Evolutionary conservation across 2,888 invertebrate species (phyloP), one percentile per base, ranked within the genome.

Genomic region (Eristalis intricaria): DNA sequence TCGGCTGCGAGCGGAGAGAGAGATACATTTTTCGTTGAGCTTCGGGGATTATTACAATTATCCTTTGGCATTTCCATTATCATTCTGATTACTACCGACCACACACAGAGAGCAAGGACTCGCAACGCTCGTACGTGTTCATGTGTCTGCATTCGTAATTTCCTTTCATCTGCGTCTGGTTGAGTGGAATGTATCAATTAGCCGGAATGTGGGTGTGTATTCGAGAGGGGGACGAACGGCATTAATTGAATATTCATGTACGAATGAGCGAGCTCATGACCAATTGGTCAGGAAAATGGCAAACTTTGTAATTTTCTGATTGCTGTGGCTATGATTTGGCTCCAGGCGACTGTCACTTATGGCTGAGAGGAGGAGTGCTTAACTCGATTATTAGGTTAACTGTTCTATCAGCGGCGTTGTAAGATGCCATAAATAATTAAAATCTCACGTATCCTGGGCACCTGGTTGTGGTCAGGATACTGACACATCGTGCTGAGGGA

Each of bases 41-140:
- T 65, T 68, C 56, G 61, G 35, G 77, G 71, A 84, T 65, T 73
- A 77, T 77, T 78, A 74, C 69, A 84, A 78, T 84, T 84, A 84
- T 84, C 83, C 77, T 74, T 77, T 78, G 69, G 78, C 83, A 78
- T 83, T 77, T 74, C 71, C 69, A 84, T 84, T 78, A 84, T 74
- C 60, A 68, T 77, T 73, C 58, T 83, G 83, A 77, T 83, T 77
- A 83, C 66, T 38, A 38, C 73, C 26, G 38, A 70, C 66, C 63
- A 13, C 56, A 66, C 26, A 66, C 19, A 19, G 19, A 43, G n/a
- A 19, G 43, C 70, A 65, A 38, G 70, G 61, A 63, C 68, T 70
- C 63, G 71, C 77, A 50, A 29, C 29, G 75, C 60, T n/a, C 50
- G 50, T n/a, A 50, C 50, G 50, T 50, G 76, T 58, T 60, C 73